Percentiles rank a stretch among this genome's conserved stretches.
phyloP scores from a whole-genome alignment of 2,888 invertebrate genomes.

The Leptodirus hochenwartii region DNA sequence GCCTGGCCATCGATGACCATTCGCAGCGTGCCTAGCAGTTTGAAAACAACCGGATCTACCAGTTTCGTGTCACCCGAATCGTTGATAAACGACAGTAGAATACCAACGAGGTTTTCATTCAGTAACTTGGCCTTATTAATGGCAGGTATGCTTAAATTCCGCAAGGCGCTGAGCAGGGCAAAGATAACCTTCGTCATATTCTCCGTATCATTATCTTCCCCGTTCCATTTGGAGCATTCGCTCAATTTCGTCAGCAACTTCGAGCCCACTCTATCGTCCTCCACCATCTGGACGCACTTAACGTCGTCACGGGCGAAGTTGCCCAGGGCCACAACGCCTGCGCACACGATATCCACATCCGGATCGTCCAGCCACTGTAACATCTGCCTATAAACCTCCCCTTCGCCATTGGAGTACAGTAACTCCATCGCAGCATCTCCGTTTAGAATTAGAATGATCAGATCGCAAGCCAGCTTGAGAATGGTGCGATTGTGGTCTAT shows the following conservation, averaged over 20 bases:
- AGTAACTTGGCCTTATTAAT: slow-evolving; percentile 59
- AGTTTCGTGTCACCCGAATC: too few relatives aligned
- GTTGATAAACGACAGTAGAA: slow-evolving; percentile 49
- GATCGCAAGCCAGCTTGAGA: slow-evolving; percentile 70
- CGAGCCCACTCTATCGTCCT: slow-evolving; percentile 50
- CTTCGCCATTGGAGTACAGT: slow-evolving; percentile 59
- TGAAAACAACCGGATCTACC: slow-evolving; percentile 61
- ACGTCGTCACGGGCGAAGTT: slow-evolving; percentile 80
- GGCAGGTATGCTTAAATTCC: slow-evolving; percentile 55
- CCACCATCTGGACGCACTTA: slow-evolving; percentile 70
- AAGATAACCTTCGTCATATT: slow-evolving; percentile 34
- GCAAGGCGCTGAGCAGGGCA: slow-evolving; percentile 57
- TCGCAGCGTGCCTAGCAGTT: slow-evolving; percentile 65
- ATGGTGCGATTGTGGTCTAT: slow-evolving; percentile 49
- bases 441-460: slow-evolving; percentile 66
- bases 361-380: slow-evolving; percentile 58
- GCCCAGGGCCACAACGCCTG: slow-evolving; percentile 69
- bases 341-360: slow-evolving; percentile 59
- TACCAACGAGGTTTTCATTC: slow-evolving; percentile 51
- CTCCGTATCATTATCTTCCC: slow-evolving; percentile 38
- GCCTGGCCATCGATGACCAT: slow-evolving; percentile 77
- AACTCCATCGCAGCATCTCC: slow-evolving; percentile 80
- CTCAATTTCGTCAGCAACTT: slow-evolving; percentile 38
- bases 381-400: slow-evolving; percentile 50
- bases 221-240: slow-evolving; percentile 28